phyloP scores from a whole-genome alignment of 2,888 invertebrate genomes.

The Macrosiphum euphorbiae region DNA sequence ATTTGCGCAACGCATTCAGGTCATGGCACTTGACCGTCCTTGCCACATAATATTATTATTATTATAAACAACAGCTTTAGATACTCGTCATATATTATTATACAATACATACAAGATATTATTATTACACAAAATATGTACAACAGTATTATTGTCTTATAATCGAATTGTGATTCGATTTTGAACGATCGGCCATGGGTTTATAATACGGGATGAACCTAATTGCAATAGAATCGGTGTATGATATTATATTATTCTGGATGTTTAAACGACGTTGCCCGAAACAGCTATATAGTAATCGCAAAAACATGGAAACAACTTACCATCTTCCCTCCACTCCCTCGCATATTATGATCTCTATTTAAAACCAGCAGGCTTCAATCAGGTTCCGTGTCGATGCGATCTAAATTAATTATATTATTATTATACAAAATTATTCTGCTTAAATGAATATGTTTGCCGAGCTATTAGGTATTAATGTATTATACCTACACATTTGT shows the following conservation, averaged over 20 bases:
- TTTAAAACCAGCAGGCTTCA: neutral
- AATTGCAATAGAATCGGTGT: neutral
- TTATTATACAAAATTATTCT: neutral
- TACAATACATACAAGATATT: neutral
- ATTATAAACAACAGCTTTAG: neutral
- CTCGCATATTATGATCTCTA: neutral
- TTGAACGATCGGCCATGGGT: neutral
- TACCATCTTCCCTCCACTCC: neutral
- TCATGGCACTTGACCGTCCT: constrained; percentile 45
- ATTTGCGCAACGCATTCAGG: constrained; percentile 41
- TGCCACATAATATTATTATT: neutral
- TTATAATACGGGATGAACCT: neutral
- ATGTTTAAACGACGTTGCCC: neutral
- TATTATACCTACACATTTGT: neutral
- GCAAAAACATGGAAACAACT: neutral
- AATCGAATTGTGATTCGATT: neutral
- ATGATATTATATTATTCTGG: neutral
- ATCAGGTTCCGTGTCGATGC: neutral
- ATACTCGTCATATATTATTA: neutral
- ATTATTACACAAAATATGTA: neutral
- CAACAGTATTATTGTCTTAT: neutral
- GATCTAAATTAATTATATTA: neutral
- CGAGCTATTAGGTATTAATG: neutral
- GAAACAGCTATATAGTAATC: neutral
- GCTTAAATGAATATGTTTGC: neutral